These are phyloP conservation scores for Priocnemis perturbator DNA, from an alignment of 2,888 invertebrate species.

Conservation along the genomic window DNA sequence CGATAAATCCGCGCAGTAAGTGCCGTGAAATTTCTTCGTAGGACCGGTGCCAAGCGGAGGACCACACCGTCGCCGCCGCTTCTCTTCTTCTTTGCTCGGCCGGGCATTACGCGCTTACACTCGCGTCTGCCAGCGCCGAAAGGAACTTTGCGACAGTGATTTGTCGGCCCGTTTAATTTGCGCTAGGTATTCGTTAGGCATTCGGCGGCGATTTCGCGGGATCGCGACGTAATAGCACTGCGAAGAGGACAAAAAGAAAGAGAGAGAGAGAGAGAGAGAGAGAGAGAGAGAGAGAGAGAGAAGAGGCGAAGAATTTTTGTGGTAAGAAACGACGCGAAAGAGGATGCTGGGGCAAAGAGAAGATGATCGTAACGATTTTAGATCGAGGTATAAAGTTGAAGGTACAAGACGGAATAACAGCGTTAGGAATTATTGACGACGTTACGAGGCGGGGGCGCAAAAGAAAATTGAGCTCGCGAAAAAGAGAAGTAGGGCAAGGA, in stretches of 20 bases:
- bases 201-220: too few relatives aligned
- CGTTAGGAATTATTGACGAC: background rate
- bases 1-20: constrained; percentile 57
- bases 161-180: constrained; percentile 7
- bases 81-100: constrained; percentile 20
- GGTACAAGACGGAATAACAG: background rate
- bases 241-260: background rate
- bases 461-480: too few relatives aligned
- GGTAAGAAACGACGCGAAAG: background rate
- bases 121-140: constrained; percentile 36
- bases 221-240: background rate
- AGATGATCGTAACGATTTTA: too few relatives aligned
- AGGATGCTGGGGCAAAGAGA: too few relatives aligned
- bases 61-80: background rate
- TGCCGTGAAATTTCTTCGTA: constrained; percentile 57
- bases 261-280: background rate
- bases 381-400: too few relatives aligned
- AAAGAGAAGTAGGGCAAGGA: background rate
- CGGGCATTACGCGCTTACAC: constrained; percentile 26
- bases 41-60: constrained; percentile 40
- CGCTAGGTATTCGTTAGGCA: too few relatives aligned
- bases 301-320: too few relatives aligned
- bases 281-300: background rate
- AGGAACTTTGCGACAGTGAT: constrained; percentile 9
- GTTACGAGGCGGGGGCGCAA: background rate